These are phyloP conservation scores for Tortricodes alternella DNA, from an alignment of 2,888 invertebrate genomes.

Conservation along the genomic window DNA sequence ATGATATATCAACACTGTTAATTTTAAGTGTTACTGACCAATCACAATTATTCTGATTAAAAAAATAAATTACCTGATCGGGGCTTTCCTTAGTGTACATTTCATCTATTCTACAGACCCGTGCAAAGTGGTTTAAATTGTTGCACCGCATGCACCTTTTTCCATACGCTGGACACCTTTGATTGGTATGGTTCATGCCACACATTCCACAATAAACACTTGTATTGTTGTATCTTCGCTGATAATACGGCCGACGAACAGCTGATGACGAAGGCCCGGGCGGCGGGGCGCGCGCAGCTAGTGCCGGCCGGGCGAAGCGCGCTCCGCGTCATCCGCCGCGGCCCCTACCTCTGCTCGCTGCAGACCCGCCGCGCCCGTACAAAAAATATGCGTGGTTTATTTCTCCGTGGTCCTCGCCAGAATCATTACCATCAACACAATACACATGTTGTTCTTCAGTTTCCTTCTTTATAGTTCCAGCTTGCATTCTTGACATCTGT, in stretches of 20 bases:
- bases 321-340: background rate
- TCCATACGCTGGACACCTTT: slow-evolving; percentile 14
- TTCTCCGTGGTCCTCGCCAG: background rate
- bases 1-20: slow-evolving; percentile 26
- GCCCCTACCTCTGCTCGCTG: background rate
- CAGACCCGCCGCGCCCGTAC: background rate
- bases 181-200: slow-evolving; percentile 2
- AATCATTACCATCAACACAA: too few relatives aligned
- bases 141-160: slow-evolving; percentile 6
- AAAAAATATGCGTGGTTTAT: background rate
- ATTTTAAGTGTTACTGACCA: slow-evolving; percentile 32
- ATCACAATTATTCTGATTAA: slow-evolving; percentile 12
- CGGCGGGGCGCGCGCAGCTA: background rate
- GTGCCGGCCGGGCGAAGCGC: background rate
- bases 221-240: background rate
- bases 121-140: slow-evolving; percentile 5
- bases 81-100: background rate
- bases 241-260: background rate
- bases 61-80: slow-evolving; percentile 24
- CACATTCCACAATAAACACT: slow-evolving; percentile 6
- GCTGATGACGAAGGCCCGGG: background rate
- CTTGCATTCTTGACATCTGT: background rate
- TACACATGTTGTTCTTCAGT: background rate
- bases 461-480: background rate
- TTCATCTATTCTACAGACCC: background rate